Conservation (phyloP, 2,888 invertebrate genomes). For the Agelastica alni region DNA sequence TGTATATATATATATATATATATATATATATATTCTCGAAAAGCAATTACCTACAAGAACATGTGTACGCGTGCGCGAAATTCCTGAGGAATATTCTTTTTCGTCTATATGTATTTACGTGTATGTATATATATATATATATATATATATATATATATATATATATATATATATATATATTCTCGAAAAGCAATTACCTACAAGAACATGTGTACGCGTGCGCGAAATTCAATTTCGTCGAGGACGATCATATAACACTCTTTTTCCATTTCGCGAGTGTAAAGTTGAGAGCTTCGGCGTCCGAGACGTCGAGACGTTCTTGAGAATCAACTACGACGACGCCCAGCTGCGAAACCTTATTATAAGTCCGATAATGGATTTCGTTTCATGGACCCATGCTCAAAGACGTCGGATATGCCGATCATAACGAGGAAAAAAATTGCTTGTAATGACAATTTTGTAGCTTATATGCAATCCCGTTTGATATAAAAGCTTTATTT, state of each 20-base stretch:
- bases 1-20: background rate
- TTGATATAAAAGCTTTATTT: too few relatives aligned
- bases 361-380: constrained; percentile 52
- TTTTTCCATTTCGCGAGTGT: constrained; percentile 36
- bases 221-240: constrained; percentile 52
- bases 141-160: constrained; percentile 9
- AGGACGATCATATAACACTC: constrained; percentile 51
- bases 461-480: too few relatives aligned
- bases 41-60: constrained; percentile 46
- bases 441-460: too few relatives aligned
- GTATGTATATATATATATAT: background rate
- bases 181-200: constrained; percentile 48
- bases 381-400: constrained; percentile 42
- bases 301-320: constrained; percentile 10
- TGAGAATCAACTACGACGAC: constrained; percentile 9
- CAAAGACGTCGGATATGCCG: too few relatives aligned
- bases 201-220: constrained; percentile 46
- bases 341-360: constrained; percentile 46
- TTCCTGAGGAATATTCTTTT: constrained; percentile 33
- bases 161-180: too few relatives aligned
- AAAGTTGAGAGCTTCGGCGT: constrained; percentile 24
- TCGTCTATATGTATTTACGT: too few relatives aligned
- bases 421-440: too few relatives aligned
- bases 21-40: constrained; percentile 35
- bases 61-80: constrained; percentile 50